These are phyloP conservation scores for Aulostomus chinensis DNA, from an alignment of 2,797 vertebrate genomes.

Conservation along the genomic window DNA sequence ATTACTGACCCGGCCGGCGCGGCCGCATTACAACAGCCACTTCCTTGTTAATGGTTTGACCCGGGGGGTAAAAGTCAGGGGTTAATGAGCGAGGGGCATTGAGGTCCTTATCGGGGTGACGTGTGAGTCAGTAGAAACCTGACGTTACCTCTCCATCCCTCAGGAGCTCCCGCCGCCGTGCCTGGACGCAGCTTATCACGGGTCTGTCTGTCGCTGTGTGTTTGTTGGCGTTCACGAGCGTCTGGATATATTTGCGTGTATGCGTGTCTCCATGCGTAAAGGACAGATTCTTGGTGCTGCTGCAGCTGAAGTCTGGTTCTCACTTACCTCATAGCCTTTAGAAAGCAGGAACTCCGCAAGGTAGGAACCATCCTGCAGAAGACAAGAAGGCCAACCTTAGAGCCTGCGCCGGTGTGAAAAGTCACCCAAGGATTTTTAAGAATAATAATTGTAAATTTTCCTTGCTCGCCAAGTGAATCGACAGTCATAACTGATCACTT, in stretches of 20 bases:
- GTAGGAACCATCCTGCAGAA: constrained; percentile 96
- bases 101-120: constrained; percentile 39
- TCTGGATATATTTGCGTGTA: constrained; percentile 22
- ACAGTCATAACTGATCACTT: no score
- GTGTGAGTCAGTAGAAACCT: constrained; percentile 49
- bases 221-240: constrained; percentile 16
- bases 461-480: no score
- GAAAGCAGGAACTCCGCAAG: constrained; percentile 96
- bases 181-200: constrained; percentile 78
- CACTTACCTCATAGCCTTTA: constrained; percentile 96
- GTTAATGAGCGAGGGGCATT: no score
- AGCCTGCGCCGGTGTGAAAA: no score
- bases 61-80: background rate
- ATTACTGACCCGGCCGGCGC: no score
- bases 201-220: constrained; percentile 64
- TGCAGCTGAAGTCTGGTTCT: no score
- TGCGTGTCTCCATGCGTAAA: constrained; percentile 3
- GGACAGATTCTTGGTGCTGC: no score
- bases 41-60: no score
- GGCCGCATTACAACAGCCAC: no score
- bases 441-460: no score
- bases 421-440: no score
- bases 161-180: constrained; percentile 4
- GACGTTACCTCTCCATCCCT: no score
- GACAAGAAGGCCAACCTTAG: constrained; percentile 33